Evolutionary conservation across 2,888 invertebrate species (phyloP).

Genomic region (Eristalinus aeneus): DNA sequence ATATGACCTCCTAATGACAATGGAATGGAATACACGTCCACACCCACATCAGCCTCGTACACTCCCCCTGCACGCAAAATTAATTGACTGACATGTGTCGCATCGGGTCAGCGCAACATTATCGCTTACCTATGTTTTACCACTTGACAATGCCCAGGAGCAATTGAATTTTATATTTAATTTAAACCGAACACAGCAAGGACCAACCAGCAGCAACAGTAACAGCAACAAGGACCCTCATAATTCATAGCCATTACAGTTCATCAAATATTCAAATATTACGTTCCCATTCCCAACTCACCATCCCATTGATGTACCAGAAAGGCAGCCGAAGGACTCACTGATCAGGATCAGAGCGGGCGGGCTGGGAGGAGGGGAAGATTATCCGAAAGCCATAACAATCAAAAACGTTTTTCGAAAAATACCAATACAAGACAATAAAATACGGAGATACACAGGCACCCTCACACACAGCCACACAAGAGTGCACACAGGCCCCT

Average conservation of each 20-base stretch:
- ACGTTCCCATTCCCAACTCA: neutral
- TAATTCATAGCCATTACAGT: constrained; percentile 27
- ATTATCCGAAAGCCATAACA: constrained; percentile 66
- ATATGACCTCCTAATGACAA: neutral
- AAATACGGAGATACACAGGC: constrained; percentile 18
- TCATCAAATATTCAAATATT: constrained; percentile 38
- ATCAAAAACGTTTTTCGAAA: constrained; percentile 58
- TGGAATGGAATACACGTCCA: neutral
- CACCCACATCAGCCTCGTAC: neutral
- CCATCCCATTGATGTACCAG: neutral
- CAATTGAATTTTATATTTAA: constrained; percentile 34
- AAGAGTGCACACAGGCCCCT: neutral
- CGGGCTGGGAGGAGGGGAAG: neutral
- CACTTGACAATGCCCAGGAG: constrained; percentile 47
- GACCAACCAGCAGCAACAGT: constrained; percentile 11
- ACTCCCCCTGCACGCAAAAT: constrained; percentile 1
- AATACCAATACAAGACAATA: constrained; percentile 64
- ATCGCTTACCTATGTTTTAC: constrained; percentile 19
- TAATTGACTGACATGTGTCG: constrained; percentile 51
- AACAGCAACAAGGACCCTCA: constrained; percentile 10
- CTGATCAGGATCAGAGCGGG: neutral
- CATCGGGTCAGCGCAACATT: constrained; percentile 15
- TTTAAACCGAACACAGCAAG: constrained; percentile 26
- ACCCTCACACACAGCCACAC: neutral
- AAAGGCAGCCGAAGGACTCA: neutral